These are phyloP conservation scores for Takifugu bimaculatus DNA, from an alignment of 2,113 vertebrate species.

Conservation along the genomic window DNA sequence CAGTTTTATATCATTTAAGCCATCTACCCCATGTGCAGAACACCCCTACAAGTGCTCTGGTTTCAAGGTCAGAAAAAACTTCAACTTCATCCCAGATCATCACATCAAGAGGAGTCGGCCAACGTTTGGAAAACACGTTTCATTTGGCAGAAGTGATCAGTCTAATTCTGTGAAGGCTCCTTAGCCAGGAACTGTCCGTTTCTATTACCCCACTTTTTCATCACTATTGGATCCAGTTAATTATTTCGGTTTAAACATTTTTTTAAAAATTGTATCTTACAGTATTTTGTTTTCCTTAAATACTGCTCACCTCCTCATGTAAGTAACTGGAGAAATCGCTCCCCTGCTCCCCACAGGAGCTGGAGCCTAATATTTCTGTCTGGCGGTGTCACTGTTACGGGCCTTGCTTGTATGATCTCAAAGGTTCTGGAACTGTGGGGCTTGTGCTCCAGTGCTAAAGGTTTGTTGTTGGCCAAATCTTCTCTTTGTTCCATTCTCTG, in stretches of 20 bases:
- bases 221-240: slow-evolving; percentile 6
- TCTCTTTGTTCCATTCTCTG: too few species aligned
- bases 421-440: too few species aligned
- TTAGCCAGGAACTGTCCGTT: slow-evolving; percentile 53
- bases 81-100: slow-evolving; percentile 1
- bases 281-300: not conserved
- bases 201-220: not conserved
- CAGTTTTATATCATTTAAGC: too few species aligned
- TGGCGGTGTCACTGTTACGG: too few species aligned
- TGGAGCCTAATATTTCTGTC: too few species aligned
- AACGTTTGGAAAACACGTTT: slow-evolving; percentile 55
- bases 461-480: too few species aligned
- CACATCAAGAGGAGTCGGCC: slow-evolving; percentile 12
- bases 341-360: not conserved
- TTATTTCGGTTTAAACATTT: slow-evolving; percentile 7
- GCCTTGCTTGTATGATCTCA: too few species aligned
- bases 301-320: not conserved
- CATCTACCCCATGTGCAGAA: too few species aligned
- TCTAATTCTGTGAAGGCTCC: slow-evolving; percentile 51
- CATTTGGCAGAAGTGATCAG: slow-evolving; percentile 59
- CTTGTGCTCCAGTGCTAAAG: too few species aligned
- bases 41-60: not conserved
- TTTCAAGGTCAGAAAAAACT: slow-evolving; percentile 18
- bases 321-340: not conserved
- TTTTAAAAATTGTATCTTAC: too few species aligned